A percentile compares a stretch with the other conserved stretches of the same genome.
Evolutionary conservation across 2,888 invertebrate species (phyloP).

Genomic region (Drosophila recens): DNA sequence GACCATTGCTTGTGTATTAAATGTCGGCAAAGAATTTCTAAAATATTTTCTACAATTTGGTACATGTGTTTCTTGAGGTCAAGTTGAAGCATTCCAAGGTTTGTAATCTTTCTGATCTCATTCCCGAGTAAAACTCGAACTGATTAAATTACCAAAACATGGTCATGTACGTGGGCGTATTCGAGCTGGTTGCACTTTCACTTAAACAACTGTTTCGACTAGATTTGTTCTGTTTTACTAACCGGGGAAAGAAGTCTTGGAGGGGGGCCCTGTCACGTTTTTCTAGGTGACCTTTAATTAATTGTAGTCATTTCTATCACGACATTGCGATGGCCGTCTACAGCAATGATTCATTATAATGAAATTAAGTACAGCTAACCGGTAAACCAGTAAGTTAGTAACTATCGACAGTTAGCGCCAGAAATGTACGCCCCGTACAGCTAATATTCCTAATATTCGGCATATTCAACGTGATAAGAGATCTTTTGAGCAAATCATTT

Average conservation of each 20-base stretch:
- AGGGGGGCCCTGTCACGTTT: slow-evolving; percentile 32
- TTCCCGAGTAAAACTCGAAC: not conserved
- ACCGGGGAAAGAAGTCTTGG: not conserved
- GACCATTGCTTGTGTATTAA: slow-evolving; percentile 16
- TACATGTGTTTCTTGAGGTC: slow-evolving; percentile 19
- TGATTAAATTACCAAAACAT: slow-evolving; percentile 25
- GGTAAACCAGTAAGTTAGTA: not conserved
- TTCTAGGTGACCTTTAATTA: slow-evolving; percentile 67
- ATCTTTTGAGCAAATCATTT: not conserved
- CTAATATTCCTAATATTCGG: not conserved
- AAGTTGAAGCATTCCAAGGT: slow-evolving; percentile 1
- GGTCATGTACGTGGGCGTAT: slow-evolving; percentile 32
- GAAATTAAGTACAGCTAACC: slow-evolving; percentile 18
- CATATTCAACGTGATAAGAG: not conserved
- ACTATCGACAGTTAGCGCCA: slow-evolving; percentile 30
- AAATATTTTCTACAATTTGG: not conserved
- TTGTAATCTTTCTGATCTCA: slow-evolving; percentile 10
- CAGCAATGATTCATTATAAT: slow-evolving; percentile 35
- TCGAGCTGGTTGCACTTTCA: slow-evolving; percentile 31
- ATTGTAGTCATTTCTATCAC: slow-evolving; percentile 62
- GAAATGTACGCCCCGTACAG: slow-evolving; percentile 19
- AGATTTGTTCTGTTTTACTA: not conserved
- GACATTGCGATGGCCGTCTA: slow-evolving; percentile 31
- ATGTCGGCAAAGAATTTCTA: slow-evolving; percentile 20
- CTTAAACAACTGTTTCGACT: slow-evolving; percentile 20